A percentile compares a stretch with the other conserved stretches of the same genome.
phyloP scores from a whole-genome alignment of 2,113 vertebrate genomes.

The Pagrus major region DNA sequence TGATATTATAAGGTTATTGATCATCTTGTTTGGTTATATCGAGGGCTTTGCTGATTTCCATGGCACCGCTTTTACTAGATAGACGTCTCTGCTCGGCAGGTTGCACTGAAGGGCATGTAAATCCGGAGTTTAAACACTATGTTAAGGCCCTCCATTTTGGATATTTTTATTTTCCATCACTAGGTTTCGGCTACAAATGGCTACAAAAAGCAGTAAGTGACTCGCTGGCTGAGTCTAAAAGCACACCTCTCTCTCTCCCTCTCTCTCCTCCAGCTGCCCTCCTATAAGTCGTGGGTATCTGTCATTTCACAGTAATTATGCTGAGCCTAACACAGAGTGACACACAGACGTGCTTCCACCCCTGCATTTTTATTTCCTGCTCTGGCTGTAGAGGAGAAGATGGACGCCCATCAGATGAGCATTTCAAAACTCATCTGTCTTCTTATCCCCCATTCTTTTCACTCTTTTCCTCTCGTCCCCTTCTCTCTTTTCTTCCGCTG shows the following conservation, averaged over 20 bases:
- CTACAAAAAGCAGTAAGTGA: conserved; percentile 57
- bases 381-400: conserved; percentile 50
- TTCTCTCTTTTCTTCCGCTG: conserved; percentile 27
- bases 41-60: conserved; percentile 37
- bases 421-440: conserved; percentile 63
- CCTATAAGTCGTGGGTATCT: conserved; percentile 70
- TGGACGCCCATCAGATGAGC: conserved; percentile 57
- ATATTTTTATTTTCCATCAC: conserved; percentile 26
- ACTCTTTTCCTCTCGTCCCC: conserved; percentile 30
- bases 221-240: conserved; percentile 77
- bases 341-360: conserved; percentile 71
- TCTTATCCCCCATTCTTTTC: conserved; percentile 33
- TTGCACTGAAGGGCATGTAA: conserved; percentile 1
- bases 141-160: conserved; percentile 7
- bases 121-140: conserved; percentile 23
- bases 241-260: conserved; percentile 57
- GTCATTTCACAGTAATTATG: conserved; percentile 83
- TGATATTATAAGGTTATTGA: conserved; percentile 26
- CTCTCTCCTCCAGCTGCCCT: conserved; percentile 59
- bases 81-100: conserved; percentile 1
- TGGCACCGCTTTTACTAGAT: conserved; percentile 3
- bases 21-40: conserved; percentile 1
- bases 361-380: conserved; percentile 61
- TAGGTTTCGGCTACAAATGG: conserved; percentile 29
- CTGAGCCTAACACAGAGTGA: conserved; percentile 81